Conservation (phyloP, 2,797 vertebrate genomes). For the Micrastur ruficollis region DNA sequence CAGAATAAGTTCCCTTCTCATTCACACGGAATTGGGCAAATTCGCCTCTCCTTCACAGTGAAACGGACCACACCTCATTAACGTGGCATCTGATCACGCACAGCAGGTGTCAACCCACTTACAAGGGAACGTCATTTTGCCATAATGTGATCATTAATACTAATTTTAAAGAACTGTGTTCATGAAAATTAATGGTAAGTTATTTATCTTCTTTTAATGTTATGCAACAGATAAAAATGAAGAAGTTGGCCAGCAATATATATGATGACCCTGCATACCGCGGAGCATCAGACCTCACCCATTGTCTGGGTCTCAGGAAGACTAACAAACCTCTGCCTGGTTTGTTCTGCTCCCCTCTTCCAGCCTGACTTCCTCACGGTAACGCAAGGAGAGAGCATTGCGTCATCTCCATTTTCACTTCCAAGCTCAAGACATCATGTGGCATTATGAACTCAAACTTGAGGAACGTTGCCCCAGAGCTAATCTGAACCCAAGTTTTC, state of each 20-base stretch:
- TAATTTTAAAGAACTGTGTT: background rate
- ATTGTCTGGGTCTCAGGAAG: background rate
- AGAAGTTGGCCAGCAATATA: background rate
- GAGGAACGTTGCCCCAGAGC: background rate
- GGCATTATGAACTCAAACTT: background rate
- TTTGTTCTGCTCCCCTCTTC: background rate
- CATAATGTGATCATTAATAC: background rate
- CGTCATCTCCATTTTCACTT: background rate
- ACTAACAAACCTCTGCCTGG: background rate
- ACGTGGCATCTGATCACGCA: background rate
- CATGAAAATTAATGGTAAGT: background rate
- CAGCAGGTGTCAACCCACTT: background rate
- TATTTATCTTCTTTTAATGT: background rate
- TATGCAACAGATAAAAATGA: background rate
- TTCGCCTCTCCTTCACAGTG: background rate
- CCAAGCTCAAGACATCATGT: background rate
- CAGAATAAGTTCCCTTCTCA: background rate
- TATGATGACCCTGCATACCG: background rate
- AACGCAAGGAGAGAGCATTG: background rate
- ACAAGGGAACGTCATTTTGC: background rate
- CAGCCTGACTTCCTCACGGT: background rate
- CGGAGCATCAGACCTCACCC: background rate
- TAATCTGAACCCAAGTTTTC: background rate
- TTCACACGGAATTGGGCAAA: background rate
- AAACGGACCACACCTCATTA: background rate